Percentiles rank a stretch among this genome's conserved stretches.
Evolutionary conservation across 2,888 invertebrate genomes (phyloP).

Genomic region (Clistopyga incitator): DNA sequence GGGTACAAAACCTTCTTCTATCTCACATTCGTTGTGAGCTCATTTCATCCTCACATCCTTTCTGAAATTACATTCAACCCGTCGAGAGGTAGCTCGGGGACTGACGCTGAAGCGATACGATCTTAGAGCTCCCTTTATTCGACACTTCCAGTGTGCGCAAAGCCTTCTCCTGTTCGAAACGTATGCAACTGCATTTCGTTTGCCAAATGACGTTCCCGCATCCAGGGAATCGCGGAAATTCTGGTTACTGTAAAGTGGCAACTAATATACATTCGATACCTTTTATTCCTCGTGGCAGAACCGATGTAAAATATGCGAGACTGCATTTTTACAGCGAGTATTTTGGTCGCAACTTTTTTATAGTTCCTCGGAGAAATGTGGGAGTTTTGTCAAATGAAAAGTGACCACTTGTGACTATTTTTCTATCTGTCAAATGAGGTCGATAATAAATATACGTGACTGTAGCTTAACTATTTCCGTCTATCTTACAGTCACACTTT

Average conservation of each 20-base stretch:
- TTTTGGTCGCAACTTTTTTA: no score
- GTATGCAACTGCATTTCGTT: conserved; percentile 51
- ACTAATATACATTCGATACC: not conserved
- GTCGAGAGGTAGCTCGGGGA: not conserved
- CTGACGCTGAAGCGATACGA: conserved; percentile 11
- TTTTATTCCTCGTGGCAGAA: no score
- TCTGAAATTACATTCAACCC: conserved; percentile 15
- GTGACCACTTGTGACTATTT: no score
- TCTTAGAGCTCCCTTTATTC: conserved; percentile 7
- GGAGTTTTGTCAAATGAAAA: no score
- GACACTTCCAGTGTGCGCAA: not conserved
- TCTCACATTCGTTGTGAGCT: not conserved
- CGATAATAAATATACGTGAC: no score
- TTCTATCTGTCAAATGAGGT: no score
- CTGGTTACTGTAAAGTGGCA: not conserved
- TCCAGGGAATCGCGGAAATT: conserved; percentile 1
- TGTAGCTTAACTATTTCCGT: no score
- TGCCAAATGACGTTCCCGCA: conserved; percentile 51
- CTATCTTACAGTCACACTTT: no score
- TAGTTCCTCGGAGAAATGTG: no score
- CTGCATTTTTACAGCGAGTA: no score
- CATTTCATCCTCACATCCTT: conserved; percentile 10
- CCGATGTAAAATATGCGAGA: no score
- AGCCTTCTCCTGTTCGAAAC: conserved; percentile 17
- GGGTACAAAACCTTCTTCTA: not conserved